phyloP scores from a whole-genome alignment of 2,797 vertebrate genomes.

The Falco biarmicus region DNA sequence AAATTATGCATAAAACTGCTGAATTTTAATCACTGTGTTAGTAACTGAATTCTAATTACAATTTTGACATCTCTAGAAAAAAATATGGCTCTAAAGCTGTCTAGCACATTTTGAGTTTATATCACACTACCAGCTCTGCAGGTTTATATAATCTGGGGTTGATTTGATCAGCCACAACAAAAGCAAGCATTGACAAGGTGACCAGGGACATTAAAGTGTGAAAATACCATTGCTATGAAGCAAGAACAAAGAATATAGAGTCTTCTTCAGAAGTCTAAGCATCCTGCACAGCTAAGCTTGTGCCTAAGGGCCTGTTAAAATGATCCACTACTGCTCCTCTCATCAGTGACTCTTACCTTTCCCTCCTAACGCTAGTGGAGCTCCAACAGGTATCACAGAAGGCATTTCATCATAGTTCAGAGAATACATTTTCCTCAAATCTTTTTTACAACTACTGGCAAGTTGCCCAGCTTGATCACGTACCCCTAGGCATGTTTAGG shows the following conservation, averaged over 20 bases:
- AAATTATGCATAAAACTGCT: neutral
- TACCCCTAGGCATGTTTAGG: neutral
- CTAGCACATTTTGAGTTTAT: neutral
- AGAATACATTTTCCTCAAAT: neutral
- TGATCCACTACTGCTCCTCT: neutral
- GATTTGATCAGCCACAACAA: neutral
- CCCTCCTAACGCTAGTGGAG: neutral
- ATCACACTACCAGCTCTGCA: neutral
- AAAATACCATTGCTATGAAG: neutral
- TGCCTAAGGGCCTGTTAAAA: constrained; percentile 18
- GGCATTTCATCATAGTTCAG: neutral
- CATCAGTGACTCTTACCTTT: neutral
- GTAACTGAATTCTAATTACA: constrained; percentile 11
- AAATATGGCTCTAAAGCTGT: neutral
- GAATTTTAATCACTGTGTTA: constrained; percentile 27
- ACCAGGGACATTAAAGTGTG: neutral
- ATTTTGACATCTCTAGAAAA: neutral
- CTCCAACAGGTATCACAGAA: neutral
- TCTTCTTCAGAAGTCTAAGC: neutral
- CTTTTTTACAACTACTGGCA: neutral
- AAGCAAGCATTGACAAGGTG: neutral
- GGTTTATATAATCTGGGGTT: neutral
- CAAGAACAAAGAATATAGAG: neutral
- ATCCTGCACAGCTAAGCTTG: neutral
- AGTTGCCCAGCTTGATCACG: neutral